Conservation (phyloP, 2,797 vertebrate genomes). For the Anabas testudineus region DNA sequence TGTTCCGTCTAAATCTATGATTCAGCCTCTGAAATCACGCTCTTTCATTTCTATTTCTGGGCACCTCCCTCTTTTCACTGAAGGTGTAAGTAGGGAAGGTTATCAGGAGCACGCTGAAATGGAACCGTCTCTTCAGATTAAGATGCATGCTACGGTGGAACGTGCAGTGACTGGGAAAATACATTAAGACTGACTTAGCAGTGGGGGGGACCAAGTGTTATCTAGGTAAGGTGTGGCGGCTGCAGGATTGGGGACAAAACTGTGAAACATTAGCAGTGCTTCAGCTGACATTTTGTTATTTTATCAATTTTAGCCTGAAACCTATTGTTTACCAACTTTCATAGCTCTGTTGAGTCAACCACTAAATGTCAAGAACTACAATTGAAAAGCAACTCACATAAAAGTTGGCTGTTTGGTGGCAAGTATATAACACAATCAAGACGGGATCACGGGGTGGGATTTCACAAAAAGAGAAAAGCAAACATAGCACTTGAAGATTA, state of each 20-base stretch:
- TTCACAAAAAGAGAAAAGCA: slow-evolving; percentile 17
- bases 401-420: slow-evolving; percentile 3
- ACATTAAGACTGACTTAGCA: slow-evolving; percentile 25
- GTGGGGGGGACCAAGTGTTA: background rate
- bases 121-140: slow-evolving; percentile 78
- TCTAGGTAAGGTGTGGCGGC: slow-evolving; percentile 15
- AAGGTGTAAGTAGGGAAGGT: slow-evolving; percentile 61
- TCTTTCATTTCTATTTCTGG: slow-evolving; percentile 68
- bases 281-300: slow-evolving; percentile 46
- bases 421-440: slow-evolving; percentile 22
- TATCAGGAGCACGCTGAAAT: slow-evolving; percentile 68
- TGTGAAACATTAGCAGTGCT: slow-evolving; percentile 57
- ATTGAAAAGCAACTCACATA: slow-evolving; percentile 49
- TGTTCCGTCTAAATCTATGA: slow-evolving; percentile 59
- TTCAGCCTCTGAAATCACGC: slow-evolving; percentile 65
- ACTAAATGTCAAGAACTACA: slow-evolving; percentile 57
- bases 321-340: slow-evolving; percentile 51
- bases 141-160: slow-evolving; percentile 62
- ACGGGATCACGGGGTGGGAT: slow-evolving; percentile 1
- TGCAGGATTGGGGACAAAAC: slow-evolving; percentile 50
- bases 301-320: slow-evolving; percentile 49
- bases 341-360: slow-evolving; percentile 39
- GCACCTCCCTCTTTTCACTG: slow-evolving; percentile 57
- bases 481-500: slow-evolving; percentile 31
- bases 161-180: slow-evolving; percentile 69